phyloP scores from a whole-genome alignment of 2,888 invertebrate genomes.

The Amphipoea lucens region DNA sequence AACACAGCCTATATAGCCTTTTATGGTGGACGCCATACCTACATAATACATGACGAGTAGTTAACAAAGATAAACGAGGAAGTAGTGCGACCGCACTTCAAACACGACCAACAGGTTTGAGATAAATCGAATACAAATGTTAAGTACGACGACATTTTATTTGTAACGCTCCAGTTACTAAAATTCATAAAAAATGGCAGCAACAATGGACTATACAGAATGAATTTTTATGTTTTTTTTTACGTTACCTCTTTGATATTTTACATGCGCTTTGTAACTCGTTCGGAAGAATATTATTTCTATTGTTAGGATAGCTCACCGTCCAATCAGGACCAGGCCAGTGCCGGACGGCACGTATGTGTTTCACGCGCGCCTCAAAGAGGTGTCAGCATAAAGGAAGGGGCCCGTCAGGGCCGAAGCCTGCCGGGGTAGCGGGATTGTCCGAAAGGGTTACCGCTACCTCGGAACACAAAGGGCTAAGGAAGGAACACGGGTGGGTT shows the following conservation, averaged over 20 bases:
- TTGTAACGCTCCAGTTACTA: conserved; percentile 34
- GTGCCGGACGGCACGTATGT: too few relatives aligned
- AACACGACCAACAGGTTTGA: conserved; percentile 70
- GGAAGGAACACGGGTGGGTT: too few relatives aligned
- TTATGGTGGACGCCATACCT: conserved; percentile 43
- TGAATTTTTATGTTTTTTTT: not conserved
- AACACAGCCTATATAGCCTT: conserved; percentile 19
- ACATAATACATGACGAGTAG: conserved; percentile 44
- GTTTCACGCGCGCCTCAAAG: too few relatives aligned
- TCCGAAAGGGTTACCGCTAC: too few relatives aligned
- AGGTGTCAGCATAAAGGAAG: too few relatives aligned
- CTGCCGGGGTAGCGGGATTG: too few relatives aligned
- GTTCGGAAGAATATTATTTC: not conserved
- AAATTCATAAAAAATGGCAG: conserved; percentile 32
- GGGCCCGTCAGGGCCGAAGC: too few relatives aligned
- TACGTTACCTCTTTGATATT: not conserved
- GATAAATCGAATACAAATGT: conserved; percentile 67
- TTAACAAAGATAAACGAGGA: conserved; percentile 68
- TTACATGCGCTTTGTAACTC: not conserved
- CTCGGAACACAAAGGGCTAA: too few relatives aligned
- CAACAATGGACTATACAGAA: conserved; percentile 10
- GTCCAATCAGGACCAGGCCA: too few relatives aligned
- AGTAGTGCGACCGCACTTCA: conserved; percentile 62
- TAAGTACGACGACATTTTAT: conserved; percentile 71
- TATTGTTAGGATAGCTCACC: not conserved